Evolutionary conservation across 2,113 vertebrate genomes (phyloP).

Genomic region (Sula dactylatra): DNA sequence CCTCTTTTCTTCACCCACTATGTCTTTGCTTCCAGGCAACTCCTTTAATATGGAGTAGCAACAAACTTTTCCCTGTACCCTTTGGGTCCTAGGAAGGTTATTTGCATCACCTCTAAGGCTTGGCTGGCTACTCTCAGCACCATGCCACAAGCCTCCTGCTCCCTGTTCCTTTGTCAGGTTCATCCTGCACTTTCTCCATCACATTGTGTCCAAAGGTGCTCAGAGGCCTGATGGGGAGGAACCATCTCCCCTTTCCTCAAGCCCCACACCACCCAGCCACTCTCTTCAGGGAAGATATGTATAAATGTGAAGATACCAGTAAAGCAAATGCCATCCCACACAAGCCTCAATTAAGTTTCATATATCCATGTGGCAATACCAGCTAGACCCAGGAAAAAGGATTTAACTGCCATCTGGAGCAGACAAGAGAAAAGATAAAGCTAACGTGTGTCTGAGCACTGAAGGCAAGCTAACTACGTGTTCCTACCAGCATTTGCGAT

Average conservation of each 20-base stretch:
- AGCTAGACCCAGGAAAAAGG: background rate
- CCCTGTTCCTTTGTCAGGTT: background rate
- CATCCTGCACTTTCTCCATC: background rate
- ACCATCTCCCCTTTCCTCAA: background rate
- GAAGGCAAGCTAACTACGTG: background rate
- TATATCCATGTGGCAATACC: background rate
- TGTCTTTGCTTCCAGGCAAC: background rate
- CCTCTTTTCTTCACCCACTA: background rate
- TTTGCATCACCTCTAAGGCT: background rate
- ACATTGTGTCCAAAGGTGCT: background rate
- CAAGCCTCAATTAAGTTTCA: background rate
- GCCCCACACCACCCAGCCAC: background rate
- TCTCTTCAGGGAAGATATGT: background rate
- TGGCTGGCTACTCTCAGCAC: background rate
- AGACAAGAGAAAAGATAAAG: background rate
- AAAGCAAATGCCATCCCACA: background rate
- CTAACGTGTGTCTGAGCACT: fast-evolving
- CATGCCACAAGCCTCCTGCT: background rate
- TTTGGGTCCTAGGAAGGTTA: background rate
- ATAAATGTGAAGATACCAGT: background rate
- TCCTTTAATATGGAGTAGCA: background rate
- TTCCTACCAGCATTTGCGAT: background rate
- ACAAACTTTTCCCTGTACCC: background rate
- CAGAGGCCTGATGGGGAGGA: background rate
- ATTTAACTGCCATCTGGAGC: background rate